phyloP scores from a whole-genome alignment of 2,113 vertebrate genomes.

The Rhineura floridana region DNA sequence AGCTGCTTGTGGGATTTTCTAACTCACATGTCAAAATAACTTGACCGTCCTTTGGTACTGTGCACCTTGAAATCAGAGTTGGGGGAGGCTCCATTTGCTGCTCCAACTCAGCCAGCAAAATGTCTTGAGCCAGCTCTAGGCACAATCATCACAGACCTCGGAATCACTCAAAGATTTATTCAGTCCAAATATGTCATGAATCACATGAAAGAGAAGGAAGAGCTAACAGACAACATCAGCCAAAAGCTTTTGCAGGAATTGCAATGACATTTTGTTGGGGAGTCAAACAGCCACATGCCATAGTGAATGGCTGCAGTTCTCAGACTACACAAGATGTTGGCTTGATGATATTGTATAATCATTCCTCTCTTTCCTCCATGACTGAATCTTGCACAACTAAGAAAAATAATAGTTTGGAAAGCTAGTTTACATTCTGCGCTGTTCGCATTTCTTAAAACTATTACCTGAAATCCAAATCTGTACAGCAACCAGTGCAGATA shows the following conservation, averaged over 20 bases:
- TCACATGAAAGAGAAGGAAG: not conserved
- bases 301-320: accelerated
- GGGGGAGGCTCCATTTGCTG: too few species aligned
- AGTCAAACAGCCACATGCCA: not conserved
- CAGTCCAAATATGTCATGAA: not conserved
- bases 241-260: not conserved
- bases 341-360: not conserved
- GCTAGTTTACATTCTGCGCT: not conserved
- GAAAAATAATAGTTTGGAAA: not conserved
- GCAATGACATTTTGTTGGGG: not conserved
- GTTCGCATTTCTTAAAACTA: not conserved
- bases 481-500: not conserved
- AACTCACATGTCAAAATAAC: too few species aligned
- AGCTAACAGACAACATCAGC: not conserved
- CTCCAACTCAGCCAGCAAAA: not conserved
- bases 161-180: not conserved
- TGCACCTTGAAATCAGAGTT: too few species aligned
- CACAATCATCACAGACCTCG: not conserved
- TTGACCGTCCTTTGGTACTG: too few species aligned
- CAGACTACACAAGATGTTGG: not conserved
- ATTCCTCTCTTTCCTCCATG: accelerated
- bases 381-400: not conserved
- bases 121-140: too few species aligned
- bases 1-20: too few species aligned
- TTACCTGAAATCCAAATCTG: not conserved